Percentiles rank a stretch among this genome's conserved stretches.
These are phyloP conservation scores for Haemorhous mexicanus DNA, from an alignment of 2,113 vertebrate genomes.

Conservation along the genomic window DNA sequence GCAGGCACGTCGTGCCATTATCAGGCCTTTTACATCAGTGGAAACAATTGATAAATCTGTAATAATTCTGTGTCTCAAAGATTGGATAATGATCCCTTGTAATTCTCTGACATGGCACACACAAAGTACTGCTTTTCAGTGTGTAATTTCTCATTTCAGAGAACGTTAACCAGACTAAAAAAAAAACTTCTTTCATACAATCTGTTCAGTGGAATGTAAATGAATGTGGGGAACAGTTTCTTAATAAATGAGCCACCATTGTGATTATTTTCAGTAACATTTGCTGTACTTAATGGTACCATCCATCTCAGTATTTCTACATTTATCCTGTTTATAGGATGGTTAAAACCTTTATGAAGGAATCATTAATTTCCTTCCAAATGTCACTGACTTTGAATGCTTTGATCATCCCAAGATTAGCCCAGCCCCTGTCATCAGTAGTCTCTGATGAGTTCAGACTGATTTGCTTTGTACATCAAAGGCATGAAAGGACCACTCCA, in stretches of 20 bases:
- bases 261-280: slow-evolving; percentile 61
- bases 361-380: slow-evolving; percentile 78
- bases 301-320: slow-evolving; percentile 62
- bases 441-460: slow-evolving; percentile 75
- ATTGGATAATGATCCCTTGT: slow-evolving; percentile 63
- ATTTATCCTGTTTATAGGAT: slow-evolving; percentile 71
- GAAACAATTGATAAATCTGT: slow-evolving; percentile 67
- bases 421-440: slow-evolving; percentile 72
- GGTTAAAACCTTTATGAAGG: slow-evolving; percentile 66
- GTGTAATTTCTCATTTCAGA: slow-evolving; percentile 64
- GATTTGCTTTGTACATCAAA: slow-evolving; percentile 82
- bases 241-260: slow-evolving; percentile 57
- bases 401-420: slow-evolving; percentile 78
- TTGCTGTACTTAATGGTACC: slow-evolving; percentile 58
- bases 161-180: slow-evolving; percentile 7
- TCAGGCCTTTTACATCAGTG: slow-evolving; percentile 50
- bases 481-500: slow-evolving; percentile 69
- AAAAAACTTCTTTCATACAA: neutral
- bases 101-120: slow-evolving; percentile 57
- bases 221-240: slow-evolving; percentile 1
- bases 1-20: slow-evolving; percentile 30
- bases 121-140: slow-evolving; percentile 55
- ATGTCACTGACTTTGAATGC: slow-evolving; percentile 72
- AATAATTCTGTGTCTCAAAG: slow-evolving; percentile 58
- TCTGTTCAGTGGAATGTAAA: slow-evolving; percentile 50